phyloP scores from a whole-genome alignment of 2,888 invertebrate species.

The Leptothorax acervorum region DNA sequence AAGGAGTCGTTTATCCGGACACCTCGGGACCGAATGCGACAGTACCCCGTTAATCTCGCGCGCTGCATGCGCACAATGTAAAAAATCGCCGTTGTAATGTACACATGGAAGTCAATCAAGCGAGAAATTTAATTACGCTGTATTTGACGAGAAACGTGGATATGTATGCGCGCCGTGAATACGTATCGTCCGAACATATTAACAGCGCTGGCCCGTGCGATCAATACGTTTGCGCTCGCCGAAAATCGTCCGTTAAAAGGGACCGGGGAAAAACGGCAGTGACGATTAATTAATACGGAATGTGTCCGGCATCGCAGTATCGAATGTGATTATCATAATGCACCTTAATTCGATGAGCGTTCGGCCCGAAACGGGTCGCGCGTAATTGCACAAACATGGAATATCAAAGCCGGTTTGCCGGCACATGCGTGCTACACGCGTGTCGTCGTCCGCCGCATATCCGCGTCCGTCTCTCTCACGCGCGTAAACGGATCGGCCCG shows the following conservation, averaged over 20 bases:
- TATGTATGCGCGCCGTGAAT: neutral
- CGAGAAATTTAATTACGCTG: slow-evolving; percentile 44
- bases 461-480: neutral
- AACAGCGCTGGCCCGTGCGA: neutral
- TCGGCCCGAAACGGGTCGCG: slow-evolving; percentile 73
- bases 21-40: neutral
- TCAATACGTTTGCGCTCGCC: slow-evolving; percentile 48
- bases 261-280: slow-evolving; percentile 62
- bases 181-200: neutral
- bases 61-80: neutral
- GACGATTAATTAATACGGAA: slow-evolving; percentile 78
- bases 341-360: slow-evolving; percentile 78
- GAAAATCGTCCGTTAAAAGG: slow-evolving; percentile 57
- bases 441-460: slow-evolving; percentile 3
- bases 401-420: slow-evolving; percentile 75
- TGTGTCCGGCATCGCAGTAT: slow-evolving; percentile 71
- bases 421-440: slow-evolving; percentile 49
- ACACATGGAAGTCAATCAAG: slow-evolving; percentile 39
- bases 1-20: neutral
- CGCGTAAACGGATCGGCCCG: slow-evolving; percentile 13
- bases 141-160: slow-evolving; percentile 32
- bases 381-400: slow-evolving; percentile 77
- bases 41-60: slow-evolving; percentile 17
- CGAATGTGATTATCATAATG: slow-evolving; percentile 79
- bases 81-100: slow-evolving; percentile 27